Percentiles rank a stretch among this genome's conserved stretches.
Conservation (phyloP, 1,140 invertebrate species). For the Drosophila kanapiae region DNA sequence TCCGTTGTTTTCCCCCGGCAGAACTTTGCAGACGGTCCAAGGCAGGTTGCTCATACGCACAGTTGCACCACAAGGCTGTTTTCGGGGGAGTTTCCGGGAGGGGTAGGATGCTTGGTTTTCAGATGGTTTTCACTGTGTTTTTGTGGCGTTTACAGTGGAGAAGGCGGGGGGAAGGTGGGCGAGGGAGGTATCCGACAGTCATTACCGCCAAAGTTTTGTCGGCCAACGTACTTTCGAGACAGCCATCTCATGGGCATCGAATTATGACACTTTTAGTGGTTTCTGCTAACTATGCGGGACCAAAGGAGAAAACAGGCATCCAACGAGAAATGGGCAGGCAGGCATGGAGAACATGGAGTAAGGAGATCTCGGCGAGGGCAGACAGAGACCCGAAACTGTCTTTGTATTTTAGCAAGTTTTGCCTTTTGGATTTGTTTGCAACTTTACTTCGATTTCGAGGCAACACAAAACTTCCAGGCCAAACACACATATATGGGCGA, state of each 20-base stretch:
- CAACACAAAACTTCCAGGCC: slow-evolving; percentile 49
- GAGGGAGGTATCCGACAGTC: slow-evolving; percentile 42
- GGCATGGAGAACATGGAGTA: slow-evolving; percentile 12
- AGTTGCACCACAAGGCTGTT: slow-evolving; percentile 40
- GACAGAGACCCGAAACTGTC: slow-evolving; percentile 41
- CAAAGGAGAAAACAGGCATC: slow-evolving; percentile 5
- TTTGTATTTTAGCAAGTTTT: slow-evolving; percentile 65
- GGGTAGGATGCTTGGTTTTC: neutral
- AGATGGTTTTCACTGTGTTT: neutral
- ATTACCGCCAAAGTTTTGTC: slow-evolving; percentile 77
- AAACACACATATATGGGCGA: neutral
- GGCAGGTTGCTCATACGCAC: slow-evolving; percentile 58
- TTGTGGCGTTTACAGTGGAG: neutral
- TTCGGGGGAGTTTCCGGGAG: neutral
- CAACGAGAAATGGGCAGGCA: slow-evolving; percentile 6
- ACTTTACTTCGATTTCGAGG: slow-evolving; percentile 79
- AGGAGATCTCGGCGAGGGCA: slow-evolving; percentile 12
- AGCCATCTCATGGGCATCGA: slow-evolving; percentile 84
- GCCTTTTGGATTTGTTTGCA: slow-evolving; percentile 68
- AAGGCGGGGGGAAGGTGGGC: no score
- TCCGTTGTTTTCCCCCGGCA: slow-evolving; percentile 32
- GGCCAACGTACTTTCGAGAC: slow-evolving; percentile 77
- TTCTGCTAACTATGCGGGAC: slow-evolving; percentile 71
- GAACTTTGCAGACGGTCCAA: slow-evolving; percentile 44
- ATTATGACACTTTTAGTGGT: slow-evolving; percentile 85